Evolutionary conservation across 2,113 vertebrate species (phyloP), one percentile per base, ranked within the genome.

Genomic region (Albula goreensis): DNA sequence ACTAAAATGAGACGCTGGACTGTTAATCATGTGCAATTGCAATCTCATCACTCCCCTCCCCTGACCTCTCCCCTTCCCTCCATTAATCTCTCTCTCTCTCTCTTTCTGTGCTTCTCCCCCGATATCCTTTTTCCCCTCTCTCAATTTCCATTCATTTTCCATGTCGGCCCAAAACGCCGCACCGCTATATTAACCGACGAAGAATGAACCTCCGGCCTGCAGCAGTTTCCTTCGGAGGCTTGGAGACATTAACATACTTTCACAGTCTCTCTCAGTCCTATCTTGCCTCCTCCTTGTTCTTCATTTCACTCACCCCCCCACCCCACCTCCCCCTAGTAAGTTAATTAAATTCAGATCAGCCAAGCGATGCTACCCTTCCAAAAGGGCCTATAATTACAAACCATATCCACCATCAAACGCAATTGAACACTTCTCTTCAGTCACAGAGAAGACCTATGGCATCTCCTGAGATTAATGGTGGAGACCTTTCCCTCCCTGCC

Each of bases 331-430:
- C 13, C 51, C 17, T 25, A 48, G 48, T 11, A 53, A 80, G 77
- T 85, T 56, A 50, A 85, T 85, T 81, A 85, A 80, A 80, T 85
- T 85, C 78, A 31, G 80, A 85, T 85, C 84, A 80, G 77, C 48
- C 41, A 6, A 49, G 78, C 56, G 15, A 85, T 25, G 78, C 50
- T 81, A 31, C 53, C 74, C 13, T 22, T 49, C 78, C 19, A 19
- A 60, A 81, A 81, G n/a, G 50, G 78, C n/a, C 78, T 63, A 50
- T 78, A 85, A 80, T 85, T 85, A 80, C 56, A 81, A 41, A 31
- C 57, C 78, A 25, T 70, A 85, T 41, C 56, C 49, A 66, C 41
- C 78, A 70, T 66, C 53, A 66, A 13, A 60, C 12, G 11, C 57
- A 63, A 22, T 60, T 60, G 56, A 60, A n/a, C 10, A 31, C 78